Conservation (phyloP, 1,140 invertebrate genomes). For the Portunus trituberculatus region DNA sequence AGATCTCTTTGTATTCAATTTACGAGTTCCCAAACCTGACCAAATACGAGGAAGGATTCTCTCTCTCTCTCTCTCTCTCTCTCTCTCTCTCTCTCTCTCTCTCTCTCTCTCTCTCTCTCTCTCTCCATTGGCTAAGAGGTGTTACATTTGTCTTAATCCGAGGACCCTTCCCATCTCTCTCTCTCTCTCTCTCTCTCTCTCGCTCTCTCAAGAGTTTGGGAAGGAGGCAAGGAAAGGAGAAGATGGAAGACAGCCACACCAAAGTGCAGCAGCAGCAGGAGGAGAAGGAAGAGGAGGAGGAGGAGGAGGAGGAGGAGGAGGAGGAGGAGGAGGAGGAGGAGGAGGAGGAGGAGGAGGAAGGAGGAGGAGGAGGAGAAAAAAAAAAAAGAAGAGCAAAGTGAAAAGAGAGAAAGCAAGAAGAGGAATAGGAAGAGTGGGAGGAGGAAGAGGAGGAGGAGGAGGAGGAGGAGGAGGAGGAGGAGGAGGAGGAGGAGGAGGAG, state of each 20-base stretch:
- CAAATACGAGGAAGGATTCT: background rate
- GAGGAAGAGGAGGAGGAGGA: no score
- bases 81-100: constrained; percentile 41
- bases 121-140: background rate
- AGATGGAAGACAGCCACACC: background rate
- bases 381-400: background rate
- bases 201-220: background rate
- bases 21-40: background rate
- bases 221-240: background rate
- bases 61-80: constrained; percentile 2
- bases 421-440: no score
- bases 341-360: background rate
- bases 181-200: constrained; percentile 47
- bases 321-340: background rate
- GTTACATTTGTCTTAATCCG: background rate
- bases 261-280: background rate
- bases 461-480: background rate
- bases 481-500: background rate
- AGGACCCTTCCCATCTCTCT: background rate
- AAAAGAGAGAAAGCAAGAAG: no score
- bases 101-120: constrained; percentile 47
- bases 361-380: background rate
- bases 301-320: background rate
- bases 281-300: background rate
- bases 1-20: background rate